phyloP scores from a whole-genome alignment of 2,797 vertebrate species.

The Psittacula echo region DNA sequence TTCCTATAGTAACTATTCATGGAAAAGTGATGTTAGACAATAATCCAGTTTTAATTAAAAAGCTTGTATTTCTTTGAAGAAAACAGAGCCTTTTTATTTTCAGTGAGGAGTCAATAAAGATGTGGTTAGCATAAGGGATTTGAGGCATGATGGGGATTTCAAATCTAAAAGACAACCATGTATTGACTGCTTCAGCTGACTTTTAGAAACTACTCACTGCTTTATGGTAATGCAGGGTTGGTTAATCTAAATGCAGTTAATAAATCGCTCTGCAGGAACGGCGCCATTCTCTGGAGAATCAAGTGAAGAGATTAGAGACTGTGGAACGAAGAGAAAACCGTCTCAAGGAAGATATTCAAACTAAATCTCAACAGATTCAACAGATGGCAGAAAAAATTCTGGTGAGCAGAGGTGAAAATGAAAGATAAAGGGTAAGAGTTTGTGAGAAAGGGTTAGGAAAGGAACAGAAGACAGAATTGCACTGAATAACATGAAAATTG shows the following conservation, averaged over 20 bases:
- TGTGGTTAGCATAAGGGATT: neutral
- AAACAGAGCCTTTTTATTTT: neutral
- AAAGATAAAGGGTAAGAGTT: slow-evolving; percentile 61
- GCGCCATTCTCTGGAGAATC: slow-evolving; percentile 96
- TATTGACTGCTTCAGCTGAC: neutral
- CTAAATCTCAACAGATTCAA: slow-evolving; percentile 97
- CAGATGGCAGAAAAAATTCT: slow-evolving; percentile 99
- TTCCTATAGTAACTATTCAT: neutral
- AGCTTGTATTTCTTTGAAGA: neutral
- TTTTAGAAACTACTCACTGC: neutral
- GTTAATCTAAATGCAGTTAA: neutral
- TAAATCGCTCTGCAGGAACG: slow-evolving; percentile 85
- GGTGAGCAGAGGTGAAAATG: slow-evolving; percentile 83
- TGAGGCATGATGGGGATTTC: neutral
- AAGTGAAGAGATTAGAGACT: slow-evolving; percentile 96
- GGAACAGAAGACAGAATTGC: neutral
- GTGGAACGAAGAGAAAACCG: slow-evolving; percentile 96
- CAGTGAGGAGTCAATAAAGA: neutral
- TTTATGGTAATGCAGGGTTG: neutral
- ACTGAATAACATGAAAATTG: neutral
- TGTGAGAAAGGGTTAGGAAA: slow-evolving; percentile 40
- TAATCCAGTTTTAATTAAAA: neutral
- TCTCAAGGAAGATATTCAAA: slow-evolving; percentile 97
- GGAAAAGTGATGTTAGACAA: neutral
- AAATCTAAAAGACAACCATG: neutral